Evolutionary conservation across 1,140 invertebrate genomes (phyloP).

Genomic region (Bombus polaris): DNA sequence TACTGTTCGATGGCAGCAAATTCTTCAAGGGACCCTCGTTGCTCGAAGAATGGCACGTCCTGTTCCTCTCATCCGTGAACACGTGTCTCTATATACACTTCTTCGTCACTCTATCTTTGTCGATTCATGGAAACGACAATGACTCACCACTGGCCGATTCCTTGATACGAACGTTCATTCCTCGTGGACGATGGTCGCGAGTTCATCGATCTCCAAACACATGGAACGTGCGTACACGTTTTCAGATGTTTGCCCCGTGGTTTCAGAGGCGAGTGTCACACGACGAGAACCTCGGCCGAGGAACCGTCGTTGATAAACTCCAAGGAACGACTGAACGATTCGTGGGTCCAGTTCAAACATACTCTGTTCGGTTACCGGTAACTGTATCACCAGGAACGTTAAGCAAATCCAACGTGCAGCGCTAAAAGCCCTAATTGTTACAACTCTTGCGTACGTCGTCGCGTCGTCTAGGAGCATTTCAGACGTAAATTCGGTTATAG

Average conservation of each 20-base stretch:
- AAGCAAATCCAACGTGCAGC: slow-evolving; percentile 71
- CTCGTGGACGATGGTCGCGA: neutral
- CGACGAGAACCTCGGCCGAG: neutral
- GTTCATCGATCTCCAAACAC: slow-evolving; percentile 7
- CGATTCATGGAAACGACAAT: neutral
- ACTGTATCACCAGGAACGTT: slow-evolving; percentile 81
- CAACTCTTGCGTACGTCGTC: slow-evolving; percentile 58
- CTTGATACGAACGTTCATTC: slow-evolving; percentile 8
- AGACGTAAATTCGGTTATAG: slow-evolving; percentile 23
- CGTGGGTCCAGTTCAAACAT: slow-evolving; percentile 53
- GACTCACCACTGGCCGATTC: neutral
- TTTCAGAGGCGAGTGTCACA: neutral
- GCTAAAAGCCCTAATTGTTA: slow-evolving; percentile 80
- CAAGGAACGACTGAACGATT: slow-evolving; percentile 67
- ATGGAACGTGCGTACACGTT: neutral
- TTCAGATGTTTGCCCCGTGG: neutral
- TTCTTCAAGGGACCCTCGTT: neutral
- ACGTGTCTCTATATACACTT: neutral
- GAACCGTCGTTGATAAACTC: slow-evolving; percentile 57
- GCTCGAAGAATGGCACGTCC: neutral
- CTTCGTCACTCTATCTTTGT: neutral
- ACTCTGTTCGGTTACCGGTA: slow-evolving; percentile 62
- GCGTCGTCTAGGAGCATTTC: slow-evolving; percentile 36
- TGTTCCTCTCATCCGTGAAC: slow-evolving; percentile 33
- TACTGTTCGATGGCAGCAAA: neutral